Evolutionary conservation across 2,888 invertebrate species (phyloP), one percentile per base, ranked within the genome.

Genomic region (Balanococcus diminutus): DNA sequence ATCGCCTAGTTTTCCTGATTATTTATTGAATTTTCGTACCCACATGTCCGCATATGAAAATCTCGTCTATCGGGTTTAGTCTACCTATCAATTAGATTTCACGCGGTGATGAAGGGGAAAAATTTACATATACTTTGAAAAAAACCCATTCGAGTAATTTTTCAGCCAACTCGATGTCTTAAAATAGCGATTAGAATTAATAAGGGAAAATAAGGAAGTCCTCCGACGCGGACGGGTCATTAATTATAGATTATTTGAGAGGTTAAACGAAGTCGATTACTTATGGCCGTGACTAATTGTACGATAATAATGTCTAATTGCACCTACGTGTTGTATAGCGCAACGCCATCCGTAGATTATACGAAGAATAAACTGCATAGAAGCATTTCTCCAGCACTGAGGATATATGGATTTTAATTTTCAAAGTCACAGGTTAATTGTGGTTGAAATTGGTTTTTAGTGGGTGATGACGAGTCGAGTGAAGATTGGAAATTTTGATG

Each of bases 181-280:
- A 2, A 2, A n/a, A 4, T 36, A n/a, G 8, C 4, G 36, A 81
- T 81, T 46, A 81, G 16, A n/a, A 36, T n/a, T 81, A 81, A 81
- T 36, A 42, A 81, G 46, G 19, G n/a, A 81, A 25, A 81, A 81
- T 81, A 22, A 81, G 39, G 46, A 39, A 39, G 46, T 39, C 81
- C 39, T 28, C 31, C 11, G 22, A n/a, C n/a, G 16, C 36, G 39
- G 42, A 81, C 46, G 28, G 25, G 25, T 81, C 81, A 81, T 81
- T 81, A 81, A 81, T 81, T 81, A 81, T 22, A 46, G 81, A 81
- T 46, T 81, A 81, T 81, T 81, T 81, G 22, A 81, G 42, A 42
- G 81, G 81, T 81, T 46, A 81, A 81, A 28, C 28, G 81, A 81
- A 39, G 81, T 81, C 42, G 42, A 81, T 81, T 81, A 81, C 31